phyloP scores from a whole-genome alignment of 2,888 invertebrate species.

The Cryptosula pallasiana region DNA sequence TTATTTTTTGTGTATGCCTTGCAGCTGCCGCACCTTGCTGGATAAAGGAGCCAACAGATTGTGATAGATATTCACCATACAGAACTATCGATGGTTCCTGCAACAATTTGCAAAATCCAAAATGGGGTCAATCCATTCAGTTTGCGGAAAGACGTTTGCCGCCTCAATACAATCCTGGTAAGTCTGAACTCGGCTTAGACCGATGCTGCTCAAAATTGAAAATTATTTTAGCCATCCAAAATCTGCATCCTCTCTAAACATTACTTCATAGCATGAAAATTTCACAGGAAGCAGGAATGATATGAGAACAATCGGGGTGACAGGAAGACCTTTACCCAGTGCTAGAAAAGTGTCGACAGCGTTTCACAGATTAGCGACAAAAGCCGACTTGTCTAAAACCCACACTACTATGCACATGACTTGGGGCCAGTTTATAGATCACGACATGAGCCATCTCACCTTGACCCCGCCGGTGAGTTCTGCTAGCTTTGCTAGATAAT shows the following conservation, averaged over 20 bases:
- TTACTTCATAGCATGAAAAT: too few relatives aligned
- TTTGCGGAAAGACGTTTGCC: background rate
- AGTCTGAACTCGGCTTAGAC: too few relatives aligned
- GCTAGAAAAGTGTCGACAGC: conserved; percentile 31
- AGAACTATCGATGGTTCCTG: conserved; percentile 21
- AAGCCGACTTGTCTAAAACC: conserved; percentile 21
- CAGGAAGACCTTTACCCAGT: conserved; percentile 31
- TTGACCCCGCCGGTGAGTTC: conserved; percentile 3
- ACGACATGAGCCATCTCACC: conserved; percentile 31
- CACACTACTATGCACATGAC: conserved; percentile 32
- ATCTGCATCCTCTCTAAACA: too few relatives aligned
- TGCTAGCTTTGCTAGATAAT: too few relatives aligned
- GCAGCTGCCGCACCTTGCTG: too few relatives aligned
- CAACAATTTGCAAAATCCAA: conserved; percentile 7
- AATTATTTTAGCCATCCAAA: too few relatives aligned
- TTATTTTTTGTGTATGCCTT: too few relatives aligned
- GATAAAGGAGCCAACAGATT: background rate
- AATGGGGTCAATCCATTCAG: conserved; percentile 7
- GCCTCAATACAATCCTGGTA: conserved; percentile 20
- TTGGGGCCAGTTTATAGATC: conserved; percentile 35
- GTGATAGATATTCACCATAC: conserved; percentile 4
- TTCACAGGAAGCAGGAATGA: background rate
- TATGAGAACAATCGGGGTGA: conserved; percentile 26
- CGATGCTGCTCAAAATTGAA: too few relatives aligned
- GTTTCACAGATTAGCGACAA: conserved; percentile 28